Evolutionary conservation across 1,140 invertebrate genomes (phyloP), one percentile per base, ranked within the genome.

Genomic region (Euwallacea fornicatus): DNA sequence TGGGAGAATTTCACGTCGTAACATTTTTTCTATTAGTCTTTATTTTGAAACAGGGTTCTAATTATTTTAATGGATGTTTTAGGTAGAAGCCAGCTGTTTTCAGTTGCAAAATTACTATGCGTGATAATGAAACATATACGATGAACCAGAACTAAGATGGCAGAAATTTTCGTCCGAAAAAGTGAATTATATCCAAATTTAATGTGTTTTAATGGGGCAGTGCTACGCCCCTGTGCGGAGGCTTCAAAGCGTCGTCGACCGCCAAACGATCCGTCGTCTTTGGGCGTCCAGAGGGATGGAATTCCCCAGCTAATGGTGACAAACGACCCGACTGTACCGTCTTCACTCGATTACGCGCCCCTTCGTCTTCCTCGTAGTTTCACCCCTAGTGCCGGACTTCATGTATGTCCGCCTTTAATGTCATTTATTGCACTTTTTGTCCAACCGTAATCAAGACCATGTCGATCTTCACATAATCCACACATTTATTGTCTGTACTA

Each of bases 251-350:
- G 33, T n/a, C 44, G 61, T 63, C 46, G 64, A 66, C 64, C 50
- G 33, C 53, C 50, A 56, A 66, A 66, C 64, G 53, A 66, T 66
- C 50, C 55, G 54, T 11, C 55, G 54, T 60, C 66, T 55, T 66
- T 41, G 42, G 54, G 6, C 55, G 54, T 60, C 66, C 66, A 54
- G 47, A 65, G 67, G 59, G 59, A 54, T 7, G 47, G 55, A 69
- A 69, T 56, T 63, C 67, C 42, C 67, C 43, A 13, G 42, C 75
- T 79, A 79, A 79, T 79, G 77, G 76, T 78, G 77, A 79, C 77
- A 79, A 79, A 79, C 77, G 77, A 78, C 75, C 75, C 69, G 61
- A 60, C 41, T 46, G 66, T 54, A 58, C 72, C 74, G 75, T 74
- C 70, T 72, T 76, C 74, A 76, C 76, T 76, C 76, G 74, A 76